Evolutionary conservation across 2,888 invertebrate species (phyloP).

Genomic region (Phalangium opilio): DNA sequence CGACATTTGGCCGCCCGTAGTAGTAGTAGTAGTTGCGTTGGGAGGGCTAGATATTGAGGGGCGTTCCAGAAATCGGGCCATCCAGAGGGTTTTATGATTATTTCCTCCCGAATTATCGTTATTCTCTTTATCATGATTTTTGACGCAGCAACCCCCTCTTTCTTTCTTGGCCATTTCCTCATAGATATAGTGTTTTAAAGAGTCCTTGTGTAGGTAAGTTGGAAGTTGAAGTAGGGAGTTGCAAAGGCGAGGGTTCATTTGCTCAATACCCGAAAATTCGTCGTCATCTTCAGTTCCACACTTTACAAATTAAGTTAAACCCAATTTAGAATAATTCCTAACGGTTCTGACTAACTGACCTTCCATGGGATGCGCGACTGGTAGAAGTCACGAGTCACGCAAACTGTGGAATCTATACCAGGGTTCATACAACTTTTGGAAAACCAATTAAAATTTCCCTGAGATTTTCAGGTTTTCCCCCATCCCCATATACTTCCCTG

Average conservation of each 20-base stretch:
- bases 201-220: conserved; percentile 55
- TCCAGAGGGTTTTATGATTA: conserved; percentile 42
- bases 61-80: conserved; percentile 50
- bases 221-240: conserved; percentile 65
- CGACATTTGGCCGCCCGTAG: background rate
- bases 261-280: background rate
- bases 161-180: conserved; percentile 35
- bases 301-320: too few relatives aligned
- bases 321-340: too few relatives aligned
- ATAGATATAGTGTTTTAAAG: conserved; percentile 57
- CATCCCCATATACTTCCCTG: too few relatives aligned
- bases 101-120: conserved; percentile 6
- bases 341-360: too few relatives aligned
- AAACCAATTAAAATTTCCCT: too few relatives aligned
- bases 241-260: conserved; percentile 17
- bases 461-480: too few relatives aligned
- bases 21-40: too few relatives aligned
- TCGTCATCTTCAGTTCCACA: background rate
- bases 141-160: conserved; percentile 6
- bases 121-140: background rate
- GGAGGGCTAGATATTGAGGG: background rate
- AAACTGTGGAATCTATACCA: too few relatives aligned
- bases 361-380: too few relatives aligned
- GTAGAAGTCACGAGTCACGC: too few relatives aligned
- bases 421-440: too few relatives aligned